These are phyloP conservation scores for Oeneis ivallda DNA, from an alignment of 2,888 invertebrate species.

Conservation along the genomic window DNA sequence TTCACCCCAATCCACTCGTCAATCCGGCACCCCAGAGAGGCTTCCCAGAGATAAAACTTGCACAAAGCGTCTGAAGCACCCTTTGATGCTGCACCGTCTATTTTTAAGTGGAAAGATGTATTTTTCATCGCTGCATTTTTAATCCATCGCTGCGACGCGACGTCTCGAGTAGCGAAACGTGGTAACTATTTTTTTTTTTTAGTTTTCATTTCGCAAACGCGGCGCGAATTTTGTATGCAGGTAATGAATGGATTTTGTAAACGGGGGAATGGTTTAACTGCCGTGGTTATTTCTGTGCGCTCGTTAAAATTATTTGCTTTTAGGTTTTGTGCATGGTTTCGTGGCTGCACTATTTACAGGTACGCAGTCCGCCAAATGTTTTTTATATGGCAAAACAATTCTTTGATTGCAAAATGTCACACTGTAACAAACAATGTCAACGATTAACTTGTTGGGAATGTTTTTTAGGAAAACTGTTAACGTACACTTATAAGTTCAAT, in stretches of 20 bases:
- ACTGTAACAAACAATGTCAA: too few relatives aligned
- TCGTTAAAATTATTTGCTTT: constrained; percentile 8
- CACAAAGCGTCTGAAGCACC: constrained; percentile 64
- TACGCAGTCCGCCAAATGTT: not conserved
- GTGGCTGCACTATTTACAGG: not conserved
- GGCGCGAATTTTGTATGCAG: constrained; percentile 25
- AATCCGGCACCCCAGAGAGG: constrained; percentile 54
- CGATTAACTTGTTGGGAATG: not conserved
- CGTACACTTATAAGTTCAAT: too few relatives aligned
- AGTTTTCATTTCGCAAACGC: constrained; percentile 15
- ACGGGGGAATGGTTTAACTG: constrained; percentile 3
- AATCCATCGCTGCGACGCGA: constrained; percentile 36
- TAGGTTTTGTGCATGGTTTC: not conserved
- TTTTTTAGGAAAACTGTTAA: too few relatives aligned
- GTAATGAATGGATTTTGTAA: constrained; percentile 15
- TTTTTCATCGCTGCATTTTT: constrained; percentile 56
- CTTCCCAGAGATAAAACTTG: constrained; percentile 57
- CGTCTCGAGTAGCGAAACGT: constrained; percentile 33
- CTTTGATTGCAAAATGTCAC: too few relatives aligned
- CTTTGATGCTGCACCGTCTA: constrained; percentile 55
- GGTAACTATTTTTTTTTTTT: constrained; percentile 26
- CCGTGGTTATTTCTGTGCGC: not conserved
- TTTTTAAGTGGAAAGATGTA: constrained; percentile 60
- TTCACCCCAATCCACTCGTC: constrained; percentile 49
- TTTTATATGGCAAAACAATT: not conserved